Evolutionary conservation across 1,140 invertebrate species (phyloP), one percentile per base, ranked within the genome.

Genomic region (Bombus polaris): DNA sequence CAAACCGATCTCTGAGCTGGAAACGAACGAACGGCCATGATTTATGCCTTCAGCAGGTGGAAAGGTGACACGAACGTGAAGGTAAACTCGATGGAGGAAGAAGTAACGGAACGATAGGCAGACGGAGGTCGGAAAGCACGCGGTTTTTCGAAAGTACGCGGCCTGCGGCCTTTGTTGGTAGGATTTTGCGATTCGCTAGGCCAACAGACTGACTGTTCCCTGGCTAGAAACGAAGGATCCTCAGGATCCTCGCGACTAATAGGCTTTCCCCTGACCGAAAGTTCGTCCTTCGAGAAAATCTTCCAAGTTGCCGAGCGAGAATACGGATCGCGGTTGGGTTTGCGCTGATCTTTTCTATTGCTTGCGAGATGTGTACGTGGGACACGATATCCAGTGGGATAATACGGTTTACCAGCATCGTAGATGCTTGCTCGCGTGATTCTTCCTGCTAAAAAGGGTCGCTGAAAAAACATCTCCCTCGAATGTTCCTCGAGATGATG

Each of bases 1-100:
- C 88, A 88, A 91, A 82, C 81, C 76, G 78, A 85, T 91, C 76
- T 86, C 75, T 28, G 37, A 47, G n/a, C 65, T 53, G 74, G 81
- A 62, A n/a, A 76, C 70, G 59, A 74, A 59, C 59, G 39, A 22
- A 32, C 74, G 66, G 59, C 15, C n/a, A 83, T 93, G 93, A 93
- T 93, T 93, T 93, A 93, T 93, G 89, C 87, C 80, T 91, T 86
- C 75, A 89, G 87, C 92, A 93, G 92, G 92, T 93, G 92, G 88
- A 93, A 74, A 78, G 71, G 47, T 25, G 78, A 70, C 32, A 47
- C 53, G 84, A 65, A 39, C 74, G 18, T 35, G 13, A 44, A 25
- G 57, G 13, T 6, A 53, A 47, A 85, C 9, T 37, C 5, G 32
- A 5, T 10, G 37, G 25, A 2, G 6, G 39, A 47, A 59, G 35